Percentiles rank a stretch among this genome's conserved stretches.
phyloP scores from a whole-genome alignment of 2,797 vertebrate genomes.

The Coluber constrictor region DNA sequence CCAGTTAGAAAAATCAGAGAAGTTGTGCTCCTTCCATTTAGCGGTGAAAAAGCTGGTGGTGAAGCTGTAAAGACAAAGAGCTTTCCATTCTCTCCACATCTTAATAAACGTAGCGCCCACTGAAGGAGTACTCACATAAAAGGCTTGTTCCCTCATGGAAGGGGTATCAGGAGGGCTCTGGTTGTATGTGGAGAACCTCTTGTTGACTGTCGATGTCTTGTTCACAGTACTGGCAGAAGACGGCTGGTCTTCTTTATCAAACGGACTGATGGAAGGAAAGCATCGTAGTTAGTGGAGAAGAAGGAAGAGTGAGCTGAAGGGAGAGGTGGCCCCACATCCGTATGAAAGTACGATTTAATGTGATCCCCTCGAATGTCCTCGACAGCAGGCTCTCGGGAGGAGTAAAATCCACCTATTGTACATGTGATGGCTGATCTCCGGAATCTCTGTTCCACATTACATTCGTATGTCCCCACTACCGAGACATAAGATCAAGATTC shows the following conservation, averaged over 20 bases:
- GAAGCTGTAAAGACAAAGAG: not conserved
- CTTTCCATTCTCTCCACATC: no score
- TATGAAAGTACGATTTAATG: no score
- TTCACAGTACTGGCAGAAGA: constrained; percentile 84
- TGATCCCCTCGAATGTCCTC: no score
- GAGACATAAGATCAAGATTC: no score
- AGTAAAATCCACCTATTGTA: no score
- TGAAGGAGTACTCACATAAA: constrained; percentile 84
- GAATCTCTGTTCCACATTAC: no score
- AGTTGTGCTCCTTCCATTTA: not conserved
- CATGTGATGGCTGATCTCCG: no score
- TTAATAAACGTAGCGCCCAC: no score
- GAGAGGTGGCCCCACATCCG: not conserved
- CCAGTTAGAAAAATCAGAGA: not conserved
- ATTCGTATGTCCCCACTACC: no score
- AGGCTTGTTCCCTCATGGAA: constrained; percentile 90
- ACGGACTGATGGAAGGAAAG: constrained; percentile 77
- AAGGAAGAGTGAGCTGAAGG: fast-evolving
- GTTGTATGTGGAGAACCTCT: constrained; percentile 91
- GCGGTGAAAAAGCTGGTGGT: no score
- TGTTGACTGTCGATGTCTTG: constrained; percentile 87
- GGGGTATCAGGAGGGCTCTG: constrained; percentile 93
- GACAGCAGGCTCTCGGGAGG: no score
- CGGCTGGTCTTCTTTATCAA: constrained; percentile 92
- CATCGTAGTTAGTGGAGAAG: not conserved